Evolutionary conservation across 92 coral and sea anemone genomes (phyloP).

Genomic region (Siderastrea radians): DNA sequence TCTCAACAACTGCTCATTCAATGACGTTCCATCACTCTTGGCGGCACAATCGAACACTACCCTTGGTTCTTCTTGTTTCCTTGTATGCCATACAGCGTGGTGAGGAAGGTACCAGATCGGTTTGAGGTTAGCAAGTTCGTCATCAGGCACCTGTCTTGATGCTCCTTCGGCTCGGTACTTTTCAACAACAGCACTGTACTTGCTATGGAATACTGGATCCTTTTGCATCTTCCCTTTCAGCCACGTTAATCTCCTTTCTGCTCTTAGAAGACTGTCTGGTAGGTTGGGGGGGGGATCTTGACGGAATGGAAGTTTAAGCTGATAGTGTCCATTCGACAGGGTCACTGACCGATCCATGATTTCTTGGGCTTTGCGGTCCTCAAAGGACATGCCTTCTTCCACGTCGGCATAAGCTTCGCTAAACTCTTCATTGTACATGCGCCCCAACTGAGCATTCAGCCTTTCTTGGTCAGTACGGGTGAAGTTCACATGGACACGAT

Average conservation of each 20-base stretch:
- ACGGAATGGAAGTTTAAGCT: conserved; percentile 66
- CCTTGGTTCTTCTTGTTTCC: conserved; percentile 77
- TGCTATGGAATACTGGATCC: conserved; percentile 41
- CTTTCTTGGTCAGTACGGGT: conserved; percentile 36
- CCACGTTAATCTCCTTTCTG: conserved; percentile 64
- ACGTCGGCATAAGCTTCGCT: conserved; percentile 24
- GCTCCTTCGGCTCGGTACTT: conserved; percentile 74
- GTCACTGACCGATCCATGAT: conserved; percentile 16
- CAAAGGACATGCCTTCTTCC: conserved; percentile 58
- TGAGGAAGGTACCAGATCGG: conserved; percentile 85
- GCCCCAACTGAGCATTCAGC: conserved; percentile 61
- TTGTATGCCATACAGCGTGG: conserved; percentile 75
- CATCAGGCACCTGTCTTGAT: conserved; percentile 64
- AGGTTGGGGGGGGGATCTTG: conserved; percentile 63
- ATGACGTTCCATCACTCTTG: conserved; percentile 64
- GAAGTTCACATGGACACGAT: conserved; percentile 36
- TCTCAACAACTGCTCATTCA: conserved; percentile 69
- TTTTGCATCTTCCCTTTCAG: conserved; percentile 74
- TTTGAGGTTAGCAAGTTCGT: conserved; percentile 53
- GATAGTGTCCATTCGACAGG: conserved; percentile 77
- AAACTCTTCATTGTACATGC: conserved; percentile 75
- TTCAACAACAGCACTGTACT: conserved; percentile 69
- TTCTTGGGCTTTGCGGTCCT: conserved; percentile 71
- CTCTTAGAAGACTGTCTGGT: conserved; percentile 63
- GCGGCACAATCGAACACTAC: conserved; percentile 82